Conservation (phyloP, 2,888 invertebrate species). For the Brachyptera risi region DNA sequence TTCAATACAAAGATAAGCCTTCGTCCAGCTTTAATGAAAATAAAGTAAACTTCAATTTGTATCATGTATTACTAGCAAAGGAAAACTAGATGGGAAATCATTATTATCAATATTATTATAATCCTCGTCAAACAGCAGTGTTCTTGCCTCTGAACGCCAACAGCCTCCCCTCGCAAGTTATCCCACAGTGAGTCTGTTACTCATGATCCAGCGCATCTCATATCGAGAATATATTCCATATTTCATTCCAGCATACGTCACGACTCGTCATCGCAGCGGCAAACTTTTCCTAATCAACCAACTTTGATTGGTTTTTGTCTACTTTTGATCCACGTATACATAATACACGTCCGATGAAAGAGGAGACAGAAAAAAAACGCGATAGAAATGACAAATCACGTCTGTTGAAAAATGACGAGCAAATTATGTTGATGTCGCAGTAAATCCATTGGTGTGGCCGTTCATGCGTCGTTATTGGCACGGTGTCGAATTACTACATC, state of each 20-base stretch:
- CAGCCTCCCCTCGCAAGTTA: too few relatives aligned
- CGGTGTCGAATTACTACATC: neutral
- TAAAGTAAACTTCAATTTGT: too few relatives aligned
- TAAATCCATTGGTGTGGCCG: neutral
- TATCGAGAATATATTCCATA: too few relatives aligned
- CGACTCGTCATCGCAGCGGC: neutral
- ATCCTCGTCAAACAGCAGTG: too few relatives aligned
- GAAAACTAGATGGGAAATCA: too few relatives aligned
- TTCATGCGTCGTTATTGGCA: constrained; percentile 6
- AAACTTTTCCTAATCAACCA: constrained; percentile 16
- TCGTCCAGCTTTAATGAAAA: too few relatives aligned
- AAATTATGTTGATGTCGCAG: constrained; percentile 16
- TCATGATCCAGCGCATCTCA: too few relatives aligned
- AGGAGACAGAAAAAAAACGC: neutral
- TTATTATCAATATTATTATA: too few relatives aligned
- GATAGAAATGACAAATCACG: neutral
- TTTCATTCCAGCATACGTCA: neutral
- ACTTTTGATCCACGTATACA: neutral
- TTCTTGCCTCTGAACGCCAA: too few relatives aligned
- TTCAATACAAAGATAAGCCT: too few relatives aligned
- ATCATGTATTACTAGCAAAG: too few relatives aligned
- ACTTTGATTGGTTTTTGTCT: constrained; percentile 20
- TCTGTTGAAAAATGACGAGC: constrained; percentile 15
- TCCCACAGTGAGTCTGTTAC: too few relatives aligned
- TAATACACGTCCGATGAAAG: neutral